Conservation (phyloP, 2,797 vertebrate species). For the Periparus ater region DNA sequence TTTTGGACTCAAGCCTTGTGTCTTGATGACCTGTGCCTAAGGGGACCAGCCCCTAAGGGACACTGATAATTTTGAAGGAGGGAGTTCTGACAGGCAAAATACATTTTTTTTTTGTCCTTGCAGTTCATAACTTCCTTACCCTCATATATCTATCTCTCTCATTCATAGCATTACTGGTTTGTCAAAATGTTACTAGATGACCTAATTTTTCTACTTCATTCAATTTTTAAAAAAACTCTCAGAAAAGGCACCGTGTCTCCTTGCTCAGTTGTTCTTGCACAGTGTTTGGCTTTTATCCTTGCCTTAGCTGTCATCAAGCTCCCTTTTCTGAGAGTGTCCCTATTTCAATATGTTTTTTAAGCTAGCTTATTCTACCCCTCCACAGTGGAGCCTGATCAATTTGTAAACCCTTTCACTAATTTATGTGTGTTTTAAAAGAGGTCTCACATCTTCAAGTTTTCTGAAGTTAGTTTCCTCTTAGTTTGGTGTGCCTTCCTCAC, state of each 20-base stretch:
- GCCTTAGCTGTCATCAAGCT: background rate
- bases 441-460: background rate
- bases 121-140: background rate
- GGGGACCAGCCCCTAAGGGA: background rate
- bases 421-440: background rate
- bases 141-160: background rate
- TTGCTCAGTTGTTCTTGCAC: background rate
- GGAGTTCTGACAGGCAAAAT: background rate
- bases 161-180: background rate
- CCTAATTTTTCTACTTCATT: background rate
- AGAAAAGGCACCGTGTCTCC: background rate
- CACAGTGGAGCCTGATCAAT: background rate
- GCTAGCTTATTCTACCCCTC: background rate
- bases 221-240: background rate
- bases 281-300: background rate
- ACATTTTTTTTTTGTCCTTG: background rate
- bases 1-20: background rate
- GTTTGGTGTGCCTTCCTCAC: background rate
- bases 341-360: background rate
- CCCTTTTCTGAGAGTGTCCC: background rate
- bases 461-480: background rate
- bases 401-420: background rate
- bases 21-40: background rate
- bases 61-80: background rate
- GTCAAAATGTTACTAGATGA: background rate